phyloP scores from a whole-genome alignment of 2,113 vertebrate species.

The Solenodon paradoxus region DNA sequence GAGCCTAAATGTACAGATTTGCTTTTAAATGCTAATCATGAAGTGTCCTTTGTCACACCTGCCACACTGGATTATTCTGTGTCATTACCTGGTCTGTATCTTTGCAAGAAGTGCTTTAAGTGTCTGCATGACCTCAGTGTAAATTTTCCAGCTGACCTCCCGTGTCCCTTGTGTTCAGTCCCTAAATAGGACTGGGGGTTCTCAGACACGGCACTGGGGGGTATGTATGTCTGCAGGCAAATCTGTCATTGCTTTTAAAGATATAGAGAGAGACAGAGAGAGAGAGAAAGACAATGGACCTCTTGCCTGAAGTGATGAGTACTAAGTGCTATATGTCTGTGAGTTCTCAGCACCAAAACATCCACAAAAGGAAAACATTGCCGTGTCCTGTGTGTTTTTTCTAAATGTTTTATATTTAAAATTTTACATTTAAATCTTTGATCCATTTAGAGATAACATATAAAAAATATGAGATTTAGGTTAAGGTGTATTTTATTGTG shows the following conservation, averaged over 20 bases:
- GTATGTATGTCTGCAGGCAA: neutral
- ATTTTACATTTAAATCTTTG: neutral
- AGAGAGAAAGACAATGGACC: neutral
- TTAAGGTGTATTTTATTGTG: neutral
- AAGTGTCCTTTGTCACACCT: neutral
- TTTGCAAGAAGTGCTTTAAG: neutral
- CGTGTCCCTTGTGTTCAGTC: neutral
- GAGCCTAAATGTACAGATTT: neutral
- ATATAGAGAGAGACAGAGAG: no score
- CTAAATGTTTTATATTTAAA: neutral
- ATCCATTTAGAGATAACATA: neutral
- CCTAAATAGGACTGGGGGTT: no score
- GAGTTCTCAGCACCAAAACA: no score
- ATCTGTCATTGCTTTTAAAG: neutral
- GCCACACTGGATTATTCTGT: neutral
- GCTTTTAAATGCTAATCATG: neutral
- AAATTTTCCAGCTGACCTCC: neutral
- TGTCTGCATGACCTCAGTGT: neutral
- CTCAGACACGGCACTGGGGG: neutral
- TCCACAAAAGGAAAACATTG: no score
- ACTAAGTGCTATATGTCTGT: neutral
- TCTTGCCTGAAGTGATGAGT: neutral
- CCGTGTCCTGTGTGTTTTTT: neutral
- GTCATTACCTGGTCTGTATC: neutral
- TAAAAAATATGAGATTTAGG: neutral